Conservation (phyloP, 64 coral and sea anemone species). For the Actinia tenebrosa region DNA sequence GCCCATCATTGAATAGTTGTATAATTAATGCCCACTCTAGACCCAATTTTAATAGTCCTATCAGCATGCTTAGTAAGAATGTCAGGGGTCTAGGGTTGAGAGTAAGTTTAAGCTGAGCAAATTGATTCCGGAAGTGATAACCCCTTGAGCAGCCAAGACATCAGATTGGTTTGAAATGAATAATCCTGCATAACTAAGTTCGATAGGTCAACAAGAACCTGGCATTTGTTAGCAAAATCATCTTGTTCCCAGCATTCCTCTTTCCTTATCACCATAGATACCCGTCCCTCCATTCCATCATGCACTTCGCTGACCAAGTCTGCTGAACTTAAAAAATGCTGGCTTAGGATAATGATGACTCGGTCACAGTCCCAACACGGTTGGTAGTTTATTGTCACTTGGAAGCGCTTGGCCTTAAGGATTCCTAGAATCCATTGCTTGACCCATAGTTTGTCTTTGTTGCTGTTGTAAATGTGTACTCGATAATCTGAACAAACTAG, state of each 20-base stretch:
- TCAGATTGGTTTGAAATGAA: conserved; percentile 25
- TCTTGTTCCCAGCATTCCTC: conserved; percentile 11
- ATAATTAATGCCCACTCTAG: no score
- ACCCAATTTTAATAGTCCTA: no score
- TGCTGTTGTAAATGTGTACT: conserved; percentile 53
- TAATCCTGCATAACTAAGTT: conserved; percentile 15
- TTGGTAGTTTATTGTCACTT: conserved; percentile 42
- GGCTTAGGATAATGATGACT: conserved; percentile 41
- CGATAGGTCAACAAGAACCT: conserved; percentile 11
- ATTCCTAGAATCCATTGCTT: conserved; percentile 40
- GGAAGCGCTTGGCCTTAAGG: conserved; percentile 21
- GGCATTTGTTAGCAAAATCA: conserved; percentile 13
- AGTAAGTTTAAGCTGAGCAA: conserved; percentile 23
- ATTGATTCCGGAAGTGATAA: conserved; percentile 36
- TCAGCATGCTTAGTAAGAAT: not conserved
- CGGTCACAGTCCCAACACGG: conserved; percentile 12
- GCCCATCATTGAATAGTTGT: no score
- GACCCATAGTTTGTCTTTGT: conserved; percentile 44
- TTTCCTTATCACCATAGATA: conserved; percentile 31
- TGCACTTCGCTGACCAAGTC: not conserved
- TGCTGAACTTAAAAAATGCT: not conserved
- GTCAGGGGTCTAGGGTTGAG: no score
- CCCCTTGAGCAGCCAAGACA: conserved; percentile 19
- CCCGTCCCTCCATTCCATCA: conserved; percentile 16
- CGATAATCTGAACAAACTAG: conserved; percentile 32